phyloP scores from a whole-genome alignment of 2,888 invertebrate genomes.

The Drosophila rellima region DNA sequence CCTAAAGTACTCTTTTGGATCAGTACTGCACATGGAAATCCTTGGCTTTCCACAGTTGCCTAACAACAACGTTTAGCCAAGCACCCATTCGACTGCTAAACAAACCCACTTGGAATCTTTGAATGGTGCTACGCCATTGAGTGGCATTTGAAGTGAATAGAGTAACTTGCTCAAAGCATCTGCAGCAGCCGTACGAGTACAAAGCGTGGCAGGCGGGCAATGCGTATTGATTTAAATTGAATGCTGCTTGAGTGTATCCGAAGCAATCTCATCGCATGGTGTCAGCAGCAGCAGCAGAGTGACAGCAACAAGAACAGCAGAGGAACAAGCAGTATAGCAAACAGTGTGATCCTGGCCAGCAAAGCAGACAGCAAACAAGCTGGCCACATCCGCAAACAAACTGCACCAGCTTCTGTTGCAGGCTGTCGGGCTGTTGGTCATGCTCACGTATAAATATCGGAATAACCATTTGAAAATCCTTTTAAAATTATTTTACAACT shows the following conservation, averaged over 20 bases:
- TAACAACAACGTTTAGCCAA: slow-evolving; percentile 50
- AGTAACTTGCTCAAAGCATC: slow-evolving; percentile 44
- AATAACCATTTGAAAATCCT: slow-evolving; percentile 81
- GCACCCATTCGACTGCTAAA: slow-evolving; percentile 57
- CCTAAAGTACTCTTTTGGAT: slow-evolving; percentile 10
- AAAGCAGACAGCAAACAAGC: slow-evolving; percentile 65
- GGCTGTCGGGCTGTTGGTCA: slow-evolving; percentile 42
- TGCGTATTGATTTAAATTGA: slow-evolving; percentile 74
- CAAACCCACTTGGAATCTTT: slow-evolving; percentile 64
- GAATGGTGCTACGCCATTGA: slow-evolving; percentile 63
- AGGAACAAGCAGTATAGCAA: slow-evolving; percentile 34
- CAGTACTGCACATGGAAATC: slow-evolving; percentile 8
- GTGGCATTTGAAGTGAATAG: slow-evolving; percentile 64
- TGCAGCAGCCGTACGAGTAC: slow-evolving; percentile 9
- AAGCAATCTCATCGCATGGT: slow-evolving; percentile 15
- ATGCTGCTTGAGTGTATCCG: slow-evolving; percentile 48
- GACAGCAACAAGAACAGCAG: slow-evolving; percentile 20
- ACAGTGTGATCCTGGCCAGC: slow-evolving; percentile 35
- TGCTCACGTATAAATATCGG: slow-evolving; percentile 77
- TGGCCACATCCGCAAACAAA: slow-evolving; percentile 77
- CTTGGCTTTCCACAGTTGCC: slow-evolving; percentile 24
- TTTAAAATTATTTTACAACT: slow-evolving; percentile 80
- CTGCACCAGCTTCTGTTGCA: slow-evolving; percentile 31
- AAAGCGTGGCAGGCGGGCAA: slow-evolving; percentile 19
- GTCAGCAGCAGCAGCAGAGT: slow-evolving; percentile 18